Evolutionary conservation across 2,797 vertebrate species (phyloP), one percentile per base, ranked within the genome.

Genomic region (Acrossocheilus wenchowensis): DNA sequence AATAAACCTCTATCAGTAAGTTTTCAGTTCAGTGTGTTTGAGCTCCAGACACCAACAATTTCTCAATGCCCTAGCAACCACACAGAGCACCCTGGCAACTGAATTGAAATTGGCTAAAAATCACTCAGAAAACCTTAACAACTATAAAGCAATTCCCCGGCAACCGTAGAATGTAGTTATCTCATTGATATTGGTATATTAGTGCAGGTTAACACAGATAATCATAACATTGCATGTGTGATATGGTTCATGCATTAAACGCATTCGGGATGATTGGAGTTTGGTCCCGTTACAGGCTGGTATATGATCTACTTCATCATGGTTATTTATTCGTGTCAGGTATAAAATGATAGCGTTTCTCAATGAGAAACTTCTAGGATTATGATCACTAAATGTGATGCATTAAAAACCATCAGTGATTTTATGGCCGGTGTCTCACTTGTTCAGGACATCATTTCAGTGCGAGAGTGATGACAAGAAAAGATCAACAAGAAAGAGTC

Each of bases 381-480:
- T 84, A 91, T 85, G 85, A 89, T 87, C 84, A 82, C 82, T 74
- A 82, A 87, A 83, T 73, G 72, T 87, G 87, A 90, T 83, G 75
- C 86, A 88, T 89, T 85, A 85, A 90, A 87, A 83, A 86, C 57
- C 73, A 90, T 88, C 89, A 87, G 85, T 79, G 75, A 78, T 64
- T 89, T 91, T 86, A 87, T 86, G 52, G 34, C 50, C 7, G 4
- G 14, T 1, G 7, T 23, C 34, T 57, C 52, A 78, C 6, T 36
- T 17, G 10, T 52, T 14, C 6, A 73, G 41, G 23, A 34, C 26
- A 75, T 52, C 0, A 75, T 52, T 75, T 75, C 17, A 75, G 17
- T 26, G 41, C 4, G 1, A 50, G 72, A 34, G 14, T 34, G 15
- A 75, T 4, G 2, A 66, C 26, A 41, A 75, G 36, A 75, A 54